Evolutionary conservation across 2,113 vertebrate genomes (phyloP), one percentile per base, ranked within the genome.

Genomic region (Atlantisia rogersi): DNA sequence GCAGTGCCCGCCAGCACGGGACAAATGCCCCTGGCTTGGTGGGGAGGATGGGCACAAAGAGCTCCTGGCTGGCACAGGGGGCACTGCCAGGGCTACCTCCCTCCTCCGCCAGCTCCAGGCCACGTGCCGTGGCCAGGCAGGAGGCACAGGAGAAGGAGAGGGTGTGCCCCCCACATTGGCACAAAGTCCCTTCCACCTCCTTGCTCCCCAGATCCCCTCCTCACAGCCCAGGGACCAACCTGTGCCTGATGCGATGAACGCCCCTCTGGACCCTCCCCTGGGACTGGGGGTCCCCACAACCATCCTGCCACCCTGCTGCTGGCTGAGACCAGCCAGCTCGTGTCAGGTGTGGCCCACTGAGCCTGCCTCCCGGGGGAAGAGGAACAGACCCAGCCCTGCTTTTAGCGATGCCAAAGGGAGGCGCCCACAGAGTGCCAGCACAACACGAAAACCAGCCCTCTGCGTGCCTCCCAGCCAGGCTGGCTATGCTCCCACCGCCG

Each of bases 31-130:
- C 89, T 2, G 1, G 88, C 95, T 92, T n/a, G 0, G 92, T n/a
- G 0, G 94, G 88, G 74, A 95, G 74, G 53, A 95, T 1, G 2
- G 74, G 83, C 93, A 97, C 96, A 96, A 94, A 94, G 77, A 84
- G 73, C 69, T 92, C 65, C 78, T n/a, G 69, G 56, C 64, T 1
- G 0, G 92, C 46, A 42, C 1, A 1, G 60, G 52, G 77, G 91
- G 46, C 91, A 86, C 46, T 92, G 94, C 91, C 88, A 92, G 79
- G 73, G 62, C 88, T 75, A 65, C n/a, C 67, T 39, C 58, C 29
- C 15, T 21, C 20, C 48, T 21, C 25, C 2, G 4, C 86, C 32
- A 40, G 46, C 31, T 42, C 80, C 65, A 68, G 48, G 86, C 81
- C 96, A 86, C 52, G 46, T 94, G 92, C 91, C 64, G 1, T 8